phyloP scores from a whole-genome alignment of 1,140 invertebrate species.

The Brachionus manjavacas region DNA sequence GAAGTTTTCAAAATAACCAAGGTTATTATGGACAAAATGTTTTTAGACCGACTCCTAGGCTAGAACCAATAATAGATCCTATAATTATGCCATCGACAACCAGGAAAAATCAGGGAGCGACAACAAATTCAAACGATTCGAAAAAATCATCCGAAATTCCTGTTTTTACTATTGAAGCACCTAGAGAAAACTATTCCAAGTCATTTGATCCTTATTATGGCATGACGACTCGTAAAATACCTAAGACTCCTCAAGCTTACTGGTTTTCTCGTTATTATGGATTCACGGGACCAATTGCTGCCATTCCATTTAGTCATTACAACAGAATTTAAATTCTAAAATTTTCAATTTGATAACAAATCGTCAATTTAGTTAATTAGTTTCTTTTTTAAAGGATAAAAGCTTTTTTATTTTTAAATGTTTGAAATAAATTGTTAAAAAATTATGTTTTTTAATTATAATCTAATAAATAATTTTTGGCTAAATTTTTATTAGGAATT shows the following conservation, averaged over 20 bases:
- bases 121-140: neutral
- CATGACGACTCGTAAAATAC: neutral
- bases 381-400: neutral
- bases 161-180: neutral
- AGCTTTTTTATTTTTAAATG: no score
- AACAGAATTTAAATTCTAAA: neutral
- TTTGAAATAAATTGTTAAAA: no score
- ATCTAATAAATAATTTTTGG: no score
- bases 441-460: no score
- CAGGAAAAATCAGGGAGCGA: no score
- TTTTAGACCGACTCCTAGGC: neutral
- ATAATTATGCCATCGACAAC: neutral
- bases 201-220: constrained; percentile 31
- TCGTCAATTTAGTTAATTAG: neutral
- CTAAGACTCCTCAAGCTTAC: neutral
- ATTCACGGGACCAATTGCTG: neutral
- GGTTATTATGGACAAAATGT: neutral
- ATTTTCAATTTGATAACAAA: neutral
- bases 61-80: neutral
- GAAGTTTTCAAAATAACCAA: neutral
- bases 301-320: constrained; percentile 34
- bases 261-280: constrained; percentile 11
- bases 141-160: neutral
- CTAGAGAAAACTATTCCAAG: neutral
- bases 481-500: no score